Conservation (phyloP, 2,888 invertebrate genomes). For the Cybosia mesomella region DNA sequence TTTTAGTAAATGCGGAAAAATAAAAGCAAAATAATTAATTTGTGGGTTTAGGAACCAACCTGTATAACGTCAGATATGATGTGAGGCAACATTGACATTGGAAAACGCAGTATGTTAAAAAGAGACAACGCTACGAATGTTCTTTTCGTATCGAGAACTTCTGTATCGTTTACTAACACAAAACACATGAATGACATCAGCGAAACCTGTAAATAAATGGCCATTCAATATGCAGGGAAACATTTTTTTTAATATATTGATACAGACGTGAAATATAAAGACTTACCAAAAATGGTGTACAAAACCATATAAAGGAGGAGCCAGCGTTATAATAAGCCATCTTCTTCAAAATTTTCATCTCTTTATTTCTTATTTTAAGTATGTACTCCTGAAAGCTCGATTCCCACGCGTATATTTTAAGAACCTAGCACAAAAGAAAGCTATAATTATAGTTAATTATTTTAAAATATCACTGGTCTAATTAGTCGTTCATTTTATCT, state of each 20-base stretch:
- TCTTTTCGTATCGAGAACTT: constrained; percentile 94
- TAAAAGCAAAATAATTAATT: constrained; percentile 22
- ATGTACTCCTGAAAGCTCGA: constrained; percentile 94
- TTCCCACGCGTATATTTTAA: constrained; percentile 96
- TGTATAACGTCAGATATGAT: constrained; percentile 96
- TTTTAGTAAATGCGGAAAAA: background rate
- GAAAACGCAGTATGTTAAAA: constrained; percentile 98
- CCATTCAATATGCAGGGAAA: background rate
- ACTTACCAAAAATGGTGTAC: constrained; percentile 95
- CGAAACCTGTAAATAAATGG: constrained; percentile 87
- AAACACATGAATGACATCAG: constrained; percentile 96
- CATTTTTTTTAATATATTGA: background rate
- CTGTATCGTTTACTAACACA: constrained; percentile 93
- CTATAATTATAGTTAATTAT: background rate
- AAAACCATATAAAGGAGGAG: constrained; percentile 94
- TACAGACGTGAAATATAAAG: background rate
- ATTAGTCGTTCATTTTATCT: constrained; percentile 5
- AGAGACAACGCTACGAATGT: constrained; percentile 98
- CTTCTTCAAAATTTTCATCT: constrained; percentile 92
- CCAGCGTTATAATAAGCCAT: constrained; percentile 93
- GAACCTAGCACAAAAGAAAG: constrained; percentile 61
- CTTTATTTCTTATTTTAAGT: constrained; percentile 91
- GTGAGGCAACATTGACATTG: constrained; percentile 98
- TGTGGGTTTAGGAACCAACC: constrained; percentile 87
- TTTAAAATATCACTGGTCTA: background rate